Evolutionary conservation across 2,888 invertebrate species (phyloP).

Genomic region (Limnephilus marmoratus): DNA sequence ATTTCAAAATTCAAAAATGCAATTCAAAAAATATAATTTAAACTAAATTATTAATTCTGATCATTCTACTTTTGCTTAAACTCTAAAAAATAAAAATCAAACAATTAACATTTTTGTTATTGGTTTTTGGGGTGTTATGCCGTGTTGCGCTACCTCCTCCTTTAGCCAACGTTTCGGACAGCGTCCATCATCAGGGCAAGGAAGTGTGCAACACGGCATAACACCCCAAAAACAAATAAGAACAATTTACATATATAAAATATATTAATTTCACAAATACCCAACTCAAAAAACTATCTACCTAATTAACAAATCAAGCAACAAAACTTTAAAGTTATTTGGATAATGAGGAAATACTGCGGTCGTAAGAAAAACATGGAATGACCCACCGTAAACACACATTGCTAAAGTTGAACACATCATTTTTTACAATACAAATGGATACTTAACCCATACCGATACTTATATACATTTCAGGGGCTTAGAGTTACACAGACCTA

Average conservation of each 20-base stretch:
- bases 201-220: too few relatives aligned
- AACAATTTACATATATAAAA: background rate
- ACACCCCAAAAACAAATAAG: too few relatives aligned
- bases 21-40: background rate
- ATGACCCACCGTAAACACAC: background rate
- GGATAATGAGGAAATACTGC: background rate
- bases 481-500: background rate
- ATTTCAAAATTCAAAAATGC: background rate
- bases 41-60: background rate
- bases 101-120: background rate
- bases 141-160: too few relatives aligned
- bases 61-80: background rate
- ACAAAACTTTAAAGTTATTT: background rate
- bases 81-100: background rate
- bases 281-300: background rate
- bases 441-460: background rate
- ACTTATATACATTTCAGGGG: background rate
- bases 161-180: too few relatives aligned
- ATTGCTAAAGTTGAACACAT: slow-evolving; percentile 3
- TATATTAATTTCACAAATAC: background rate
- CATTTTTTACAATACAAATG: background rate
- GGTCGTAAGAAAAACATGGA: background rate
- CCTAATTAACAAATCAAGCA: background rate
- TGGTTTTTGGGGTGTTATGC: too few relatives aligned
- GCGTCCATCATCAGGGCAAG: too few relatives aligned